These are phyloP conservation scores for Zhuqinia jingwanae DNA, from an alignment of 2,888 invertebrate genomes.

Conservation along the genomic window DNA sequence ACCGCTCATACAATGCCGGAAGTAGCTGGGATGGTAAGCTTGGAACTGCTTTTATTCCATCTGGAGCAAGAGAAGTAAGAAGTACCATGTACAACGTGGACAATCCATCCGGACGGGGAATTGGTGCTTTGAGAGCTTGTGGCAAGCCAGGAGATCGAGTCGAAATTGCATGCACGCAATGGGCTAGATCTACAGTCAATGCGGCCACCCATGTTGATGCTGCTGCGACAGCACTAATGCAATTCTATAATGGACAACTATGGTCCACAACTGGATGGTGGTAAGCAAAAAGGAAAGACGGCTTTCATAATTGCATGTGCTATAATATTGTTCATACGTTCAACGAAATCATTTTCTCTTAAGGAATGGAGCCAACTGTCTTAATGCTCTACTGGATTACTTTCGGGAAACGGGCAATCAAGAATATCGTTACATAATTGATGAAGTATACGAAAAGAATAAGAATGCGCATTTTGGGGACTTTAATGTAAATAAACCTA, in stretches of 20 bases:
- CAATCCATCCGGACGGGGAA: conserved; percentile 47
- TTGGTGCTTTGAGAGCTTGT: conserved; percentile 77
- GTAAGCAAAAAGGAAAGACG: conserved; percentile 54
- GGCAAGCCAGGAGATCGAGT: conserved; percentile 69
- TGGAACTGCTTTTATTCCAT: conserved; percentile 69
- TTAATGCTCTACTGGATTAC: conserved; percentile 77
- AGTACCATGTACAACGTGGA: conserved; percentile 76
- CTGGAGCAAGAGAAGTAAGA: conserved; percentile 29
- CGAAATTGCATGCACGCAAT: conserved; percentile 74
- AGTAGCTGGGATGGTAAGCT: conserved; percentile 69
- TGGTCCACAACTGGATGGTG: conserved; percentile 75
- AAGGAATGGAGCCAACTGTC: conserved; percentile 76
- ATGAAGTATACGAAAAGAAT: conserved; percentile 75
- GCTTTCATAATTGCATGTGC: not conserved
- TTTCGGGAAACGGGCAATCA: conserved; percentile 59
- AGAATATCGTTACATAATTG: conserved; percentile 73
- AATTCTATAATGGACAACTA: conserved; percentile 70
- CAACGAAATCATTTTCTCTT: not conserved
- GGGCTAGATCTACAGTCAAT: conserved; percentile 73
- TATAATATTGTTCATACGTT: not conserved
- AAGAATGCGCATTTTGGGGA: conserved; percentile 73
- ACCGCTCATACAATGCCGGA: conserved; percentile 76
- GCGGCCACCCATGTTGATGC: conserved; percentile 72
- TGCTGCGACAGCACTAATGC: conserved; percentile 76
- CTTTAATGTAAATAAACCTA: too few species aligned